Percentiles rank a stretch among this genome's conserved stretches.
These are phyloP conservation scores for Aurelia aurita DNA, from an alignment of 30 jellyfish, hydroid and myxozoan species.

Conservation along the genomic window DNA sequence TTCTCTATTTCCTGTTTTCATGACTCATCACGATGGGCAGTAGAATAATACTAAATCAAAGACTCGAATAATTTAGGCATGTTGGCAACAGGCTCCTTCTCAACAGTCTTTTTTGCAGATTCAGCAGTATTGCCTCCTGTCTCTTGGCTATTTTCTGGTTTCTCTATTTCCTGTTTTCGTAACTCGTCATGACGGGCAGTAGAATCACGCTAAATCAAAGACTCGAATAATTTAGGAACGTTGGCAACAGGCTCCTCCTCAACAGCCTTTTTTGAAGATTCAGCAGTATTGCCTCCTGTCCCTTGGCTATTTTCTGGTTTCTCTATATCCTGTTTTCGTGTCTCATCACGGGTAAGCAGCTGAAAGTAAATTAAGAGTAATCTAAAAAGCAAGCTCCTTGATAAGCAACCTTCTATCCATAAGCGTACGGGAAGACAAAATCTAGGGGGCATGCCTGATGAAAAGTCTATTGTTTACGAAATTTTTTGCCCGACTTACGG, in stretches of 20 bases:
- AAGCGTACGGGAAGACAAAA: no score
- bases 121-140: not conserved
- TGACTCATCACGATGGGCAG: not conserved
- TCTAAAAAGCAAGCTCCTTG: no score
- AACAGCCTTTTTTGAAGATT: not conserved
- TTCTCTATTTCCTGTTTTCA: not conserved
- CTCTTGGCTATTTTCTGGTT: not conserved
- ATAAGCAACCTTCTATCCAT: no score
- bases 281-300: not conserved
- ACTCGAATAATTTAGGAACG: not conserved
- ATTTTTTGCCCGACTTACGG: no score
- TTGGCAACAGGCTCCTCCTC: not conserved
- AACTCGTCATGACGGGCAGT: not conserved
- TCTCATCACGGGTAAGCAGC: no score
- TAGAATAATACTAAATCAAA: slow-evolving; percentile 5
- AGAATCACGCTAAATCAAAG: slow-evolving; percentile 20
- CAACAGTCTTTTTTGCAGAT: not conserved
- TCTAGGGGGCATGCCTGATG: no score
- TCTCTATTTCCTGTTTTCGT: not conserved
- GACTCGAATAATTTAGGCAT: slow-evolving; percentile 11
- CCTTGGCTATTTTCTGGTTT: not conserved
- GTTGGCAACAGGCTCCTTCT: not conserved
- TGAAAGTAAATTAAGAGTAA: no score
- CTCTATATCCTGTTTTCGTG: not conserved
- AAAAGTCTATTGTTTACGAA: no score